These are phyloP conservation scores for Falco novaeseelandiae DNA, from an alignment of 2,797 vertebrate genomes.

Conservation along the genomic window DNA sequence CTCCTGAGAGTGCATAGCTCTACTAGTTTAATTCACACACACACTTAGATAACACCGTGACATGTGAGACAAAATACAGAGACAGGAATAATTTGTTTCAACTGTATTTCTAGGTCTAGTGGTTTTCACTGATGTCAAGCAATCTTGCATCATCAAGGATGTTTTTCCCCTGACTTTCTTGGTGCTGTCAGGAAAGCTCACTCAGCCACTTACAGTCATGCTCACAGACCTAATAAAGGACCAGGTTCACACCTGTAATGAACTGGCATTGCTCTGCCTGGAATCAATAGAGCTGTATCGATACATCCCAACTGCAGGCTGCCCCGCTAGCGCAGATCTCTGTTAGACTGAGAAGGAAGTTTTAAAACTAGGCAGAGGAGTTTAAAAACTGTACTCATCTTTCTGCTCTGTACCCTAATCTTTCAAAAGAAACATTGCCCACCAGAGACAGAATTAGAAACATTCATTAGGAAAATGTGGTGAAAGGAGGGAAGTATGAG, in stretches of 20 bases:
- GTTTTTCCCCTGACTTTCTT: not conserved
- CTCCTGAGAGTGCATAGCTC: not conserved
- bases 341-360: not conserved
- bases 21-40: not conserved
- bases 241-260: not conserved
- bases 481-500: not conserved
- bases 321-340: not conserved
- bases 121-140: not conserved
- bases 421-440: not conserved
- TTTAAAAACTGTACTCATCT: not conserved
- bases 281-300: not conserved
- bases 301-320: not conserved
- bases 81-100: not conserved
- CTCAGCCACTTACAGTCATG: not conserved
- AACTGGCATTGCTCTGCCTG: not conserved
- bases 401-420: not conserved
- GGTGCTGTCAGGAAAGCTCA: not conserved
- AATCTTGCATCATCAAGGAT: not conserved
- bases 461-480: not conserved
- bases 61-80: not conserved
- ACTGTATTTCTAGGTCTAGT: not conserved
- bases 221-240: not conserved
- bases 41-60: not conserved
- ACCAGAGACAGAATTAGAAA: not conserved
- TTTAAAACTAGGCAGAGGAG: not conserved